Base-by-base conservation (phyloP, 2,888 invertebrate genomes). In the Scelioninae gen. 1 region DNA sequence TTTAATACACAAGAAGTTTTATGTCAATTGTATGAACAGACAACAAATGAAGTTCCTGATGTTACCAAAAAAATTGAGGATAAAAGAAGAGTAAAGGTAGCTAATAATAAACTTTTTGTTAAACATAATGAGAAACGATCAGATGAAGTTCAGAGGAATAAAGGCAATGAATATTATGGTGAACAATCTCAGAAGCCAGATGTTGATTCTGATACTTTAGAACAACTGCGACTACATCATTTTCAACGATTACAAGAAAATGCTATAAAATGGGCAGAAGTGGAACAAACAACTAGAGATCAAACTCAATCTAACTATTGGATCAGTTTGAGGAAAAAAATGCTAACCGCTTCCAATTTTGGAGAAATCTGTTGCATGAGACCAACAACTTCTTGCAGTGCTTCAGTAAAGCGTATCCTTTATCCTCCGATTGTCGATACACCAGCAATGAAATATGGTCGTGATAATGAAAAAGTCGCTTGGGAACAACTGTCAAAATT, bases 321-420 rank as follows among this genome's bases (percentile, higher is more conserved):
- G 86, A 45, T 51, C 11, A 10, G 69, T 16, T 66, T 76, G 43
- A 72, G 82, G 51, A 66, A 49, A 55, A 38, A 72, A 9, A 51
- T 86, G 43, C 34, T 86, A 23, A 86, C 86, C 5, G 75, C 85
- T 31, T 85, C 85, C 0, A 74, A 85, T 69, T 86, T 86, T 72
- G 82, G 79, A 40, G 80, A 53, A 10, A 32, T 74, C 29, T 63
- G 74, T 74, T 47, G 55, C 40, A 74, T 74, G 74, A 53, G 38
- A 63, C 11, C 9, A 34, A 63, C 63, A 10, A 74, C 74, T 13
- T 74, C 72, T 32, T 72, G 72, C 45, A 0, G 4, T 8, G 13
- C 60, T 11, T 0, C 6, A 11, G 74, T 63, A 5, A 63, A 63
- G 9, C 15, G 55, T 11, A 62, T 72, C 9, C 11, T 72, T 5